These are phyloP conservation scores for Micronycteris hirsuta DNA, from an alignment of 2,113 vertebrate genomes.

Conservation along the genomic window DNA sequence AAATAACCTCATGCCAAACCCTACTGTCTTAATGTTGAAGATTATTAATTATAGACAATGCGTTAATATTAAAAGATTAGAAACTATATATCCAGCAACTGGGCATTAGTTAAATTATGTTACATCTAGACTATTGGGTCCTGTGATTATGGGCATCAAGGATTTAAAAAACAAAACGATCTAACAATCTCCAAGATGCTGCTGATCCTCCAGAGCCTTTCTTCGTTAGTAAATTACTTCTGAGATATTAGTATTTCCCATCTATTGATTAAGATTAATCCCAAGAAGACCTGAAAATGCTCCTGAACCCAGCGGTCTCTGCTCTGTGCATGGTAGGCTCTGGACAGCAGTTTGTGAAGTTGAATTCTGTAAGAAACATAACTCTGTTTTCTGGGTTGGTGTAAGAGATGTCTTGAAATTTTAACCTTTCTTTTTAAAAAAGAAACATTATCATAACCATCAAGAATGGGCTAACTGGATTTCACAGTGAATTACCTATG, in stretches of 20 bases:
- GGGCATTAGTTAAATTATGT: background rate
- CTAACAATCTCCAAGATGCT: background rate
- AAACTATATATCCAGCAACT: background rate
- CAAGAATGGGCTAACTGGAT: constrained; percentile 9
- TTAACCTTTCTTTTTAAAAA: constrained; percentile 5
- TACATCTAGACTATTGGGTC: background rate
- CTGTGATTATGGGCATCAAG: background rate
- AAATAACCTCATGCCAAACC: background rate
- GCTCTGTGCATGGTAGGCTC: background rate
- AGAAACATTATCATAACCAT: constrained; percentile 23
- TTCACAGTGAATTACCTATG: constrained; percentile 2
- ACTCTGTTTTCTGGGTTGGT: background rate
- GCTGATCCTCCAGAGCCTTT: background rate
- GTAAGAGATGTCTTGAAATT: constrained; percentile 23
- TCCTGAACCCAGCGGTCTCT: background rate
- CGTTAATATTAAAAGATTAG: background rate
- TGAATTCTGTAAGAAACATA: background rate
- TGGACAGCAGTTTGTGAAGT: background rate
- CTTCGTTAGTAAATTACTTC: background rate
- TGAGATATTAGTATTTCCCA: background rate
- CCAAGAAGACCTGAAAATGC: background rate
- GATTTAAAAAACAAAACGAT: background rate
- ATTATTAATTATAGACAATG: background rate
- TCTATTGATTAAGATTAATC: background rate
- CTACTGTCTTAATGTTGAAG: background rate